Evolutionary conservation across 2,888 invertebrate species (phyloP), one percentile per base, ranked within the genome.

Genomic region (Trichopoda pennipes): DNA sequence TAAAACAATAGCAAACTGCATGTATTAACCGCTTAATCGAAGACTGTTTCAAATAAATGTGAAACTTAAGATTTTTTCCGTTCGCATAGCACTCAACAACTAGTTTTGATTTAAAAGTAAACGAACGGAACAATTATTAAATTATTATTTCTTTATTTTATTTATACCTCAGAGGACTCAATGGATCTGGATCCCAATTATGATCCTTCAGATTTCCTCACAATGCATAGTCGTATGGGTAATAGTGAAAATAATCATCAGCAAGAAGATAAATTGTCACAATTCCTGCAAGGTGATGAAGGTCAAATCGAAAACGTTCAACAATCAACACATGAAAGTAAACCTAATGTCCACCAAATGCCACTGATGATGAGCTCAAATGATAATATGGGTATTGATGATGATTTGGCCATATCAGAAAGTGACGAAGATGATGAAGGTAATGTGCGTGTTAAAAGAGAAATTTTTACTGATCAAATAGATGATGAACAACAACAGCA

Each of bases 161-260:
- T 76, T 55, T 35, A n/a, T 53, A 47, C 44, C 74, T 19, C 79
- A 93, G 94, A 95, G 86, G 95, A 95, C 88, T 94, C 94, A 77
- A 93, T 95, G 92, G 95, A 95, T 85, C 93, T 95, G 23, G 96
- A 96, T 92, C 94, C 95, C 0, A 95, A 94, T 87, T 97, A 97
- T 90, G 97, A 97, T 91, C 96, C 96, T 0, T 95, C 96, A 0
- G 97, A 96, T 90, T 96, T 97, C 89, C 92, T 96, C 64, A 92
- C 89, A 61, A 88, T 95, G 90, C 93, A 93, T 68, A 90, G 88
- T 79, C 88, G 89, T 16, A 81, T 88, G 1, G 86, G 85, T 14
- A 85, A 70, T 16, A 83, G 87, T 61, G 84, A 83, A 53, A 84
- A 60, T 64, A 75, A 80, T 66, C 53, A 72, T 51, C 79, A 80